A percentile compares a stretch with the other conserved stretches of the same genome.
Evolutionary conservation across 2,113 vertebrate genomes (phyloP).

Genomic region (Hemiscyllium ocellatum): DNA sequence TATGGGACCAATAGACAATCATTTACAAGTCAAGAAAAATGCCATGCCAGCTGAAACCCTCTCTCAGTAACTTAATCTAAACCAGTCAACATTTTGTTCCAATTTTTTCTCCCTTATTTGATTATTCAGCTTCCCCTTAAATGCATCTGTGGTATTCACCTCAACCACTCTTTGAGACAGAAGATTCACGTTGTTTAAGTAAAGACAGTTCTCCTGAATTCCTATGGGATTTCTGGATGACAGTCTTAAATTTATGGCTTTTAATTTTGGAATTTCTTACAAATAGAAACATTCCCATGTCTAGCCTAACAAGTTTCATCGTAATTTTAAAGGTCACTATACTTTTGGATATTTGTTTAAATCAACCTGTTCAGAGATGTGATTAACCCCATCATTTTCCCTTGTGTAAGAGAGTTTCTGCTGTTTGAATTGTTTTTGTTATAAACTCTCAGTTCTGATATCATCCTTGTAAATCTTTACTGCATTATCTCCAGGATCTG

Average conservation of each 20-base stretch:
- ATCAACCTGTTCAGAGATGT: too few species aligned
- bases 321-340: not conserved
- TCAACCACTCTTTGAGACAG: not conserved
- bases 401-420: not conserved
- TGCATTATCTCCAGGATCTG: not conserved
- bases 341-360: not conserved
- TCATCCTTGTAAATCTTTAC: too few species aligned
- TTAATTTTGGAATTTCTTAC: not conserved
- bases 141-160: not conserved
- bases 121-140: not conserved
- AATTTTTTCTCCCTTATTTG: not conserved
- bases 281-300: not conserved
- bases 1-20: not conserved
- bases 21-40: not conserved
- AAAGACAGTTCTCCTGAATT: not conserved
- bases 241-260: not conserved
- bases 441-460: not conserved
- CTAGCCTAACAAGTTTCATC: too few species aligned
- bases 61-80: not conserved
- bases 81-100: not conserved
- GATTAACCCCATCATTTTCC: not conserved
- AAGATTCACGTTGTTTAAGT: not conserved
- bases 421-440: not conserved
- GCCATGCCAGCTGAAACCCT: not conserved
- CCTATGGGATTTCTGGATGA: not conserved